These are phyloP conservation scores for Lordiphosa mommai DNA, from an alignment of 1,140 invertebrate species.

Conservation along the genomic window DNA sequence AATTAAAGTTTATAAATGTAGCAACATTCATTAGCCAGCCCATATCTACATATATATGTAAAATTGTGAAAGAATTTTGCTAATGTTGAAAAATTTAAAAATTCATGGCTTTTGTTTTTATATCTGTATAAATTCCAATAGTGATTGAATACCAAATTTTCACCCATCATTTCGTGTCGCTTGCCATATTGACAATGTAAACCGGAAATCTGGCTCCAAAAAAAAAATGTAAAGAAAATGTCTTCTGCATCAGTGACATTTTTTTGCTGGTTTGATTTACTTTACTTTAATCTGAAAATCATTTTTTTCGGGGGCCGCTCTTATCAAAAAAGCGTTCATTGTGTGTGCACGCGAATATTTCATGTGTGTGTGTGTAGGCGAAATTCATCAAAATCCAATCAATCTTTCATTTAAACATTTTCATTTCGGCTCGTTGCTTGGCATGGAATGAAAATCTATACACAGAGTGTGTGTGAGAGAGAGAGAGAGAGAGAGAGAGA, in stretches of 20 bases:
- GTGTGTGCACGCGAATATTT: conserved; percentile 10
- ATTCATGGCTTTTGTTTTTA: too few relatives aligned
- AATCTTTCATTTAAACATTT: conserved; percentile 77
- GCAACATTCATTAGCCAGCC: too few relatives aligned
- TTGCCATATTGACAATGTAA: conserved; percentile 6
- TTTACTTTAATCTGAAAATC: conserved; percentile 65
- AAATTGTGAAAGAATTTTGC: too few relatives aligned
- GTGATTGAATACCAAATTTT: too few relatives aligned
- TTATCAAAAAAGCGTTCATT: conserved; percentile 17
- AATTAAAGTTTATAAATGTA: too few relatives aligned
- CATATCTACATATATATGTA: too few relatives aligned
- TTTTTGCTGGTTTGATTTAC: conserved; percentile 43
- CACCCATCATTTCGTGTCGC: too few relatives aligned
- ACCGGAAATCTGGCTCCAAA: not conserved
- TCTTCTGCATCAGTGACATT: conserved; percentile 8
- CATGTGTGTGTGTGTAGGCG: conserved; percentile 33
- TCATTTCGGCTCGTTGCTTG: conserved; percentile 70
- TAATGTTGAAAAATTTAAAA: too few relatives aligned
- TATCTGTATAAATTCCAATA: too few relatives aligned
- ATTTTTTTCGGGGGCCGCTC: conserved; percentile 20
- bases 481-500: not conserved
- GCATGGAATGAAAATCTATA: conserved; percentile 58
- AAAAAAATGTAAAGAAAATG: not conserved
- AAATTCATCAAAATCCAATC: conserved; percentile 76
- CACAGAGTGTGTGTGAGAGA: conserved; percentile 18